These are phyloP conservation scores for Eudorcas thomsonii DNA, from an alignment of 2,113 vertebrate species.

Conservation along the genomic window DNA sequence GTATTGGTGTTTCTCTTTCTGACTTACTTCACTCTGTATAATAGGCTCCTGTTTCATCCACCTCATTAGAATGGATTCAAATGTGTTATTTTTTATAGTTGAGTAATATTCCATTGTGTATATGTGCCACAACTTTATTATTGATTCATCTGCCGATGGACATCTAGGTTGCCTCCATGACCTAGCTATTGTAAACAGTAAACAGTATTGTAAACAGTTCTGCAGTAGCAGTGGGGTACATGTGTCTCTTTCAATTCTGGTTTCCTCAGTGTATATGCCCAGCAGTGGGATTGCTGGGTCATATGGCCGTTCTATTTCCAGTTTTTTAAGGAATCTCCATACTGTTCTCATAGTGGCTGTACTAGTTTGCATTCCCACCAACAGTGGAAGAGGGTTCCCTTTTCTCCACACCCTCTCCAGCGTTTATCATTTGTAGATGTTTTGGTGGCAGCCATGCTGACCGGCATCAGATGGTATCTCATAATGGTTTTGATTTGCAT, in stretches of 20 bases:
- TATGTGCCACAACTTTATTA: background rate
- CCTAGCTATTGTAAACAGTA: background rate
- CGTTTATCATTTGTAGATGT: background rate
- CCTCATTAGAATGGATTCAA: background rate
- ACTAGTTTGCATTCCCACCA: background rate
- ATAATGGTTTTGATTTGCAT: background rate
- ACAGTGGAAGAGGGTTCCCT: background rate
- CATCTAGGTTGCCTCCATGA: background rate
- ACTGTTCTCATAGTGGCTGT: background rate
- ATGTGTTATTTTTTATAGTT: background rate
- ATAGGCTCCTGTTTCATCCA: background rate
- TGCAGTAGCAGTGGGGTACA: background rate
- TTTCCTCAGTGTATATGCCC: background rate
- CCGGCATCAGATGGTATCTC: fast-evolving
- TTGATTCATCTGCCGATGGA: background rate
- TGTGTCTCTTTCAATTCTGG: background rate
- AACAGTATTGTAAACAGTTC: background rate
- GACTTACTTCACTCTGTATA: background rate
- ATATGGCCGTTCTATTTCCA: background rate
- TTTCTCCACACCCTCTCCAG: background rate
- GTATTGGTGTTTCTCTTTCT: background rate
- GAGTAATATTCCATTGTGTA: background rate
- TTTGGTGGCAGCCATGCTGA: background rate
- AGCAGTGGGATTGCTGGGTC: background rate
- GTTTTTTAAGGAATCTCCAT: background rate